Base-by-base conservation (phyloP, 2,113 vertebrate species). In the Pelvicachromis taeniatus region DNA sequence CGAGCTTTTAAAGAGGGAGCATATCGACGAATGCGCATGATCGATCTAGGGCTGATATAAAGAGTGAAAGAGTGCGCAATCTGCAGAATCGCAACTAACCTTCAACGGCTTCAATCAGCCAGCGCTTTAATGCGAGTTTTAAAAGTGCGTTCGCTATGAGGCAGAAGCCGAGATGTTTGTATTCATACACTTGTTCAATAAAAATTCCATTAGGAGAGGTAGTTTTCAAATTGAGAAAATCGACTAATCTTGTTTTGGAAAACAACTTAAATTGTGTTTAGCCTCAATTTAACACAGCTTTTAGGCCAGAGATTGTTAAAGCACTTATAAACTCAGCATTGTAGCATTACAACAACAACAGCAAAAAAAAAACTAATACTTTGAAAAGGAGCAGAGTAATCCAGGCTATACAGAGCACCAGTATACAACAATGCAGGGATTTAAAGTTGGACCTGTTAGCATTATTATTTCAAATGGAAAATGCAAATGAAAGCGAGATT, bases 381-480 rank as follows among this genome's bases (percentile, higher is more conserved):
- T 35, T 23, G 70, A 83, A 63, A 38, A 40, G 55, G 14, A 81
- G 90, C 63, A 42, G 80, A 82, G 87, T 86, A 87, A 89, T 84
- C 81, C 55, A 17, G 65, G 42, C 83, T 77, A 75, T 6, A 59
- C 52, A 33, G 45, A 81, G 40, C 73, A 81, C 56, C 75, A 70
- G 58, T 29, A 40, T 40, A 82, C 84, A 90, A 92, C 85, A 89
- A 83, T 38, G 38, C 45, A 61, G 12, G 82, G 87, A 89, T 90
- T 91, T 86, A 83, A 63, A 87, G 84, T 65, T n/a, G 52, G 85
- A 78, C 65, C 53, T 42, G 9, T 53, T 19, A 12, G 81, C 77
- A 78, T 90, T 84, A 78, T 90, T 83, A 92, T 78, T 61, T 79
- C 56, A 56, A 86, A 91, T 86, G 45, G 82, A 88, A 85, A 89